Percentiles rank a stretch among this genome's conserved stretches.
Evolutionary conservation across 2,888 invertebrate species (phyloP).

Genomic region (Heliconius hortense): DNA sequence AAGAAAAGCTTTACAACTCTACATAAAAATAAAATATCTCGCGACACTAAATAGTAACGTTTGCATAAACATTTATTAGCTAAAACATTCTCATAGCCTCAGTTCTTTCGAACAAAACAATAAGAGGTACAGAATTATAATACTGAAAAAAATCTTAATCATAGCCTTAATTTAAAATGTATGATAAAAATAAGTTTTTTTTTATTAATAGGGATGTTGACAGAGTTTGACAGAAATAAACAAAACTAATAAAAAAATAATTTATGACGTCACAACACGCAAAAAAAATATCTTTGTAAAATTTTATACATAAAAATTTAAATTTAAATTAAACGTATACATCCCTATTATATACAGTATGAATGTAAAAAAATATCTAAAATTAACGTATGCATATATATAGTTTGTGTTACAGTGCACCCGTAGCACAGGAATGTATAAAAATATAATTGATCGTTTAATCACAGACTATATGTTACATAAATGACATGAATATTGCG

Average conservation of each 20-base stretch:
- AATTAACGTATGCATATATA: constrained; percentile 34
- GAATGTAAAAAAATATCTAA: constrained; percentile 24
- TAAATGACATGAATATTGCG: constrained; percentile 30
- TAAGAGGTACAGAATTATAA: constrained; percentile 34
- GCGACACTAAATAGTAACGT: constrained; percentile 33
- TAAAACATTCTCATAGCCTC: constrained; percentile 42
- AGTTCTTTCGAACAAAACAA: constrained; percentile 17
- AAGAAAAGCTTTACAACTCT: not conserved
- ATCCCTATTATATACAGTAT: not conserved
- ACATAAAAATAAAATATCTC: constrained; percentile 7
- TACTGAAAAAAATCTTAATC: constrained; percentile 40
- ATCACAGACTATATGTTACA: constrained; percentile 60
- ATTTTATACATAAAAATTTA: not conserved
- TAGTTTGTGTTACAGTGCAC: constrained; percentile 52
- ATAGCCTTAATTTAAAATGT: constrained; percentile 34
- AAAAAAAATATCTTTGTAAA: not conserved
- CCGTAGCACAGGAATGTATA: constrained; percentile 79
- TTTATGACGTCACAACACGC: not conserved
- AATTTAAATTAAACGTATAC: not conserved
- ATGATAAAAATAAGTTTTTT: not conserved
- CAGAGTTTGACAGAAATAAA: not conserved
- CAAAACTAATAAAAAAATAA: not conserved
- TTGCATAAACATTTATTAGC: constrained; percentile 40
- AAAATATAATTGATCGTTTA: constrained; percentile 72
- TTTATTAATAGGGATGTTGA: not conserved